Conservation (phyloP, 2,113 vertebrate species). For the Pygoscelis antarcticus region DNA sequence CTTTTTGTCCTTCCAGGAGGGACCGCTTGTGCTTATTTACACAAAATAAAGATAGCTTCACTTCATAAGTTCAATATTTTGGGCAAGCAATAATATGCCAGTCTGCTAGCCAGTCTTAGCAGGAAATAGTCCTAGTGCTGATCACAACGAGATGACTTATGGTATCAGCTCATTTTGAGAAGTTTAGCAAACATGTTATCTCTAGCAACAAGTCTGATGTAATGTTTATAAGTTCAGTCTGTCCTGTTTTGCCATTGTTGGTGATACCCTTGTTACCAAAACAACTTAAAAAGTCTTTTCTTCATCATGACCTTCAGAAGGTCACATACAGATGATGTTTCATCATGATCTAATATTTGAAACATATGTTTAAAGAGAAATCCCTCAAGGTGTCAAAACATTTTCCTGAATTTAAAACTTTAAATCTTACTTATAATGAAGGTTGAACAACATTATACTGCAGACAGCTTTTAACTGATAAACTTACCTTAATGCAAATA, state of each 20-base stretch:
- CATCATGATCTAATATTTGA: not conserved
- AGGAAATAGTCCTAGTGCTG: slow-evolving; percentile 50
- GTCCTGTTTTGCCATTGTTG: slow-evolving; percentile 8
- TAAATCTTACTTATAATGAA: not conserved
- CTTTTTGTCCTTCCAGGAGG: slow-evolving; percentile 65
- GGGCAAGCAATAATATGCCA: slow-evolving; percentile 48
- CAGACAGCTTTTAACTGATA: not conserved
- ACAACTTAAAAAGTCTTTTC: slow-evolving; percentile 6
- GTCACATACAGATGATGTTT: not conserved
- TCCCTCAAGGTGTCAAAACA: not conserved
- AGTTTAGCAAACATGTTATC: slow-evolving; percentile 80
- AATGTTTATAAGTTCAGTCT: slow-evolving; percentile 72
- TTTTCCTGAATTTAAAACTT: not conserved
- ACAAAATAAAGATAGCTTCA: slow-evolving; percentile 73
- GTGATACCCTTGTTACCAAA: slow-evolving; percentile 53
- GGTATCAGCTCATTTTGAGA: slow-evolving; percentile 52
- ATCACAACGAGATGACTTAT: slow-evolving; percentile 51
- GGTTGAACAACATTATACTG: not conserved
- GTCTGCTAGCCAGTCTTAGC: slow-evolving; percentile 69
- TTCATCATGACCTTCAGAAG: slow-evolving; percentile 1
- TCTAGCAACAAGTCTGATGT: slow-evolving; percentile 58
- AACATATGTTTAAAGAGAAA: not conserved
- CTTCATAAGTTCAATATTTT: slow-evolving; percentile 66
- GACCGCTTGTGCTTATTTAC: slow-evolving; percentile 74
- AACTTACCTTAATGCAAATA: not conserved